These are phyloP conservation scores for Otocyon megalotis DNA, from an alignment of 2,113 vertebrate species.

Conservation along the genomic window DNA sequence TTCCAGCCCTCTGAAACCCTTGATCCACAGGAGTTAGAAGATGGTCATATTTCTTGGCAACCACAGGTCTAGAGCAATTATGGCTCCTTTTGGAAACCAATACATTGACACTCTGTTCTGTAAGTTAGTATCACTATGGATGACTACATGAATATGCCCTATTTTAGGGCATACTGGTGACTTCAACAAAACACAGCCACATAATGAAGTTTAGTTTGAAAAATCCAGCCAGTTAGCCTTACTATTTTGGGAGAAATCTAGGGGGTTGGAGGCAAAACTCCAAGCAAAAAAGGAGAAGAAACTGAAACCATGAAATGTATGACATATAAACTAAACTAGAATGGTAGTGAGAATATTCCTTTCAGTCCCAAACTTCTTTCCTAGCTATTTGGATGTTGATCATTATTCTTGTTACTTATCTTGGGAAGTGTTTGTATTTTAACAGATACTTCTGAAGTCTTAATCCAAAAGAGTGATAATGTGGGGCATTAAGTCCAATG, in stretches of 20 bases:
- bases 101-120: not conserved
- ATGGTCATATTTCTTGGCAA: not conserved
- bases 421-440: not conserved
- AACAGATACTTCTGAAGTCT: not conserved
- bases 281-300: not conserved
- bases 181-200: not conserved
- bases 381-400: not conserved
- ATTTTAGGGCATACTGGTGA: not conserved
- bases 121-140: not conserved
- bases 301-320: not conserved
- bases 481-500: not conserved
- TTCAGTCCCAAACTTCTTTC: not conserved
- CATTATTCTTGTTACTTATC: not conserved
- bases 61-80: not conserved
- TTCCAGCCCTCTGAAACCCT: not conserved
- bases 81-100: not conserved
- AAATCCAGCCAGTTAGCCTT: not conserved
- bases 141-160: not conserved
- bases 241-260: not conserved
- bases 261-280: not conserved
- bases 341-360: not conserved
- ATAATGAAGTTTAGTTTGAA: not conserved
- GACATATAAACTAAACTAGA: not conserved
- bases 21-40: not conserved
- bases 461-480: not conserved